phyloP scores from a whole-genome alignment of 2,888 invertebrate species.

The Lepidocyrtinus sp. region DNA sequence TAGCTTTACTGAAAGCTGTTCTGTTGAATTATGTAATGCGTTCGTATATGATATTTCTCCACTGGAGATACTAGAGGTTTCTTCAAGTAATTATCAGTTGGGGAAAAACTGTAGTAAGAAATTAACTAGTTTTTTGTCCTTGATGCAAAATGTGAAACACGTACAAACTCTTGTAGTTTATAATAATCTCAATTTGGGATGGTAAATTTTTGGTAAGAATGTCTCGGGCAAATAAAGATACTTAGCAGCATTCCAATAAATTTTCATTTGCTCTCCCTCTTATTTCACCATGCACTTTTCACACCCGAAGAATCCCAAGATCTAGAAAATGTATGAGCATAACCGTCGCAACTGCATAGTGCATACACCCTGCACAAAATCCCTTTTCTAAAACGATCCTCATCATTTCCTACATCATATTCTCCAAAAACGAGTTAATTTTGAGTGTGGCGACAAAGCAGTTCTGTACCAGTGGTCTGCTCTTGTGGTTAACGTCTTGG shows the following conservation, averaged over 20 bases:
- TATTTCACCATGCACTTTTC: neutral
- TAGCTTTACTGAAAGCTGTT: too few relatives aligned
- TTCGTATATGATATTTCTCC: too few relatives aligned
- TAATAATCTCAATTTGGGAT: neutral
- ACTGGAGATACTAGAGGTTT: too few relatives aligned
- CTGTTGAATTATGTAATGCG: too few relatives aligned
- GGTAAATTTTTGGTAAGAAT: neutral
- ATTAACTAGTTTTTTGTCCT: neutral
- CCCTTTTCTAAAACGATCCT: too few relatives aligned
- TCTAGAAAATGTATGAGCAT: too few relatives aligned
- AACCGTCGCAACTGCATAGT: too few relatives aligned
- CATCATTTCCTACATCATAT: neutral
- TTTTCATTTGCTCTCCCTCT: neutral
- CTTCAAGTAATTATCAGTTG: neutral
- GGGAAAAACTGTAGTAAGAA: neutral
- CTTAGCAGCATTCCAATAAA: neutral
- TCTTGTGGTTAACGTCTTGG: neutral
- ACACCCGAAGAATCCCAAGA: too few relatives aligned
- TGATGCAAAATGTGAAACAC: too few relatives aligned
- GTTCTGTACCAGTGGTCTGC: neutral
- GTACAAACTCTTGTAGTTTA: neutral
- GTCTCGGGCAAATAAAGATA: neutral
- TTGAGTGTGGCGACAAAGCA: neutral
- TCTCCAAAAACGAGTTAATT: neutral
- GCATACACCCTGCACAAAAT: too few relatives aligned